Percentiles rank a stretch among this genome's conserved stretches.
These are phyloP conservation scores for Camptogramma bilineatum DNA, from an alignment of 2,888 invertebrate species.

Conservation along the genomic window DNA sequence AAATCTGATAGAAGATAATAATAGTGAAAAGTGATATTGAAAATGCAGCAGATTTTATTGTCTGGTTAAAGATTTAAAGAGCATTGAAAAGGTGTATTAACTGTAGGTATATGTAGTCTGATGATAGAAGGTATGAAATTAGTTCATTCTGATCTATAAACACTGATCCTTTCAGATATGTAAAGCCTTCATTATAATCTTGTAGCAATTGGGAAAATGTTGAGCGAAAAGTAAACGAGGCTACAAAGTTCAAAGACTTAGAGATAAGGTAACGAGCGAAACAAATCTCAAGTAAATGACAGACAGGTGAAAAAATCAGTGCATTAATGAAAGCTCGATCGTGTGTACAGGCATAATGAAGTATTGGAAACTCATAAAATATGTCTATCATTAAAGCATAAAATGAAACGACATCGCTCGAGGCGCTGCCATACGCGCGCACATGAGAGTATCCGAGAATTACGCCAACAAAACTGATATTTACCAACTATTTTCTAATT, in stretches of 20 bases:
- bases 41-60: no score
- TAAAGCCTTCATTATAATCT: not conserved
- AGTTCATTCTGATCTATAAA: not conserved
- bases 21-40: no score
- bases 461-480: constrained; percentile 62
- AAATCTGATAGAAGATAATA: not conserved
- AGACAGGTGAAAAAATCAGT: constrained; percentile 39
- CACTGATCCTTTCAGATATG: not conserved
- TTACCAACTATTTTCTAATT: constrained; percentile 70
- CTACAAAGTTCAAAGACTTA: constrained; percentile 7
- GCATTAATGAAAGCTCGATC: constrained; percentile 44
- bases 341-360: constrained; percentile 53
- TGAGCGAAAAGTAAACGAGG: constrained; percentile 25
- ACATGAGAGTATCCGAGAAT: constrained; percentile 42
- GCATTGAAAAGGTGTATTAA: not conserved
- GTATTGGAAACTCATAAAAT: constrained; percentile 60
- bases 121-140: not conserved
- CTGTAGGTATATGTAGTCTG: not conserved
- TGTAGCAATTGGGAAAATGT: constrained; percentile 16
- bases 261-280: constrained; percentile 35
- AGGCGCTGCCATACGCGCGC: constrained; percentile 55
- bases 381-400: constrained; percentile 54
- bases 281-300: constrained; percentile 38
- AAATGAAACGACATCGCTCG: constrained; percentile 50
- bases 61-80: not conserved